A percentile compares a stretch with the other conserved stretches of the same genome.
Conservation (phyloP, 2,888 invertebrate genomes). For the Anticlea derivata region DNA sequence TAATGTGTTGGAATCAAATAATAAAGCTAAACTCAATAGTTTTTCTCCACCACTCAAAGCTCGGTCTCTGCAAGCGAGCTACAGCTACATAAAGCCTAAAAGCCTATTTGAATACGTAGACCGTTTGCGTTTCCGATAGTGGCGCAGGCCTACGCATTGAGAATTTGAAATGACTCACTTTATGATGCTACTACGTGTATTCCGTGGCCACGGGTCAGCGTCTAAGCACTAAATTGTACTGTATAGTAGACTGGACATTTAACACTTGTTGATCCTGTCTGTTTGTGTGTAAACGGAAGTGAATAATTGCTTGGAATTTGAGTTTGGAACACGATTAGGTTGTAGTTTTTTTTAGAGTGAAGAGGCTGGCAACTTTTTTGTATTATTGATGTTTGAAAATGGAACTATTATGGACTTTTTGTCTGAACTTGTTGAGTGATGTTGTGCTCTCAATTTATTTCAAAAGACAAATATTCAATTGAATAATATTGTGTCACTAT, state of each 20-base stretch:
- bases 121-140: conserved; percentile 78
- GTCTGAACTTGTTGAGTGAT: no score
- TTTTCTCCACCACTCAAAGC: no score
- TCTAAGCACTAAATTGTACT: conserved; percentile 25
- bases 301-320: conserved; percentile 28
- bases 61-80: not conserved
- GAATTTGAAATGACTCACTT: conserved; percentile 61
- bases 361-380: conserved; percentile 13
- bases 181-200: conserved; percentile 7
- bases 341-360: not conserved
- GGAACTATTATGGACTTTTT: no score
- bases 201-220: conserved; percentile 15
- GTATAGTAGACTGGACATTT: conserved; percentile 24
- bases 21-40: no score
- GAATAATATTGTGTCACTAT: no score
- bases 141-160: conserved; percentile 63
- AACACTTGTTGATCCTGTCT: conserved; percentile 27
- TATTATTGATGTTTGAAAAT: conserved; percentile 2
- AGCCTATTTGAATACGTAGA: conserved; percentile 61
- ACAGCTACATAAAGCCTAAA: conserved; percentile 11
- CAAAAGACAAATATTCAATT: no score
- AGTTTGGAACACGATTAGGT: conserved; percentile 22
- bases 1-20: no score
- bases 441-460: no score
- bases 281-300: conserved; percentile 25